Evolutionary conservation across 2,113 vertebrate genomes (phyloP).

Genomic region (Pseudopodoces humilis): DNA sequence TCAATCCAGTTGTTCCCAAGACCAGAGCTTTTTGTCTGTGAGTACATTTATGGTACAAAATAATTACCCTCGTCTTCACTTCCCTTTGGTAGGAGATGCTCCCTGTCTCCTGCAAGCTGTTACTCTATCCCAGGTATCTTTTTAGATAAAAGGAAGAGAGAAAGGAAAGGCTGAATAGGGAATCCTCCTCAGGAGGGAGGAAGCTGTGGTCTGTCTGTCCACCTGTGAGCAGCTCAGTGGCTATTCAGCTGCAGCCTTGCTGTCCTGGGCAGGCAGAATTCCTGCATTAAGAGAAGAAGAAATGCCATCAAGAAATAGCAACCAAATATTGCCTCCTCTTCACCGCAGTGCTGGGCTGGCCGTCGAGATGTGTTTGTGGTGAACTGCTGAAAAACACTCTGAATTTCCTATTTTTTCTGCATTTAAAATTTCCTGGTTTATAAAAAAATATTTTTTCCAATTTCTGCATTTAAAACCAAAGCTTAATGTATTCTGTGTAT

Average conservation of each 20-base stretch:
- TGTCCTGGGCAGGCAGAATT: not conserved
- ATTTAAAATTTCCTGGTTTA: not conserved
- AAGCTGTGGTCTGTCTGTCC: not conserved
- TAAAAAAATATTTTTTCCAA: no score
- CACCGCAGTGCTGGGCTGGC: not conserved
- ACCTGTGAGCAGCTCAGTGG: not conserved
- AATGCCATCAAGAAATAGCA: not conserved
- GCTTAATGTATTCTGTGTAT: not conserved
- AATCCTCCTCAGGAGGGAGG: not conserved
- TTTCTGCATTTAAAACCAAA: not conserved
- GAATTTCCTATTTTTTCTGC: not conserved
- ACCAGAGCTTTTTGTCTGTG: not conserved
- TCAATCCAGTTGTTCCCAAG: not conserved
- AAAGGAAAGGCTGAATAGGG: not conserved
- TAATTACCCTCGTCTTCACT: not conserved
- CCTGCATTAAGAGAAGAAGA: not conserved
- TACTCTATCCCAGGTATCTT: not conserved
- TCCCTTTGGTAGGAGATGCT: not conserved
- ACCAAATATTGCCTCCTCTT: not conserved
- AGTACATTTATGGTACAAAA: not conserved
- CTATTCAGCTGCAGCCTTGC: accelerated
- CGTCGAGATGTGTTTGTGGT: accelerated
- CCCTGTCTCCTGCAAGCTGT: not conserved
- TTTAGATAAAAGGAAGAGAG: not conserved
- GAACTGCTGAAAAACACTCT: not conserved